Percentiles rank a stretch among this genome's conserved stretches.
Conservation (phyloP, 2,113 vertebrate genomes). For the Martes martes region DNA sequence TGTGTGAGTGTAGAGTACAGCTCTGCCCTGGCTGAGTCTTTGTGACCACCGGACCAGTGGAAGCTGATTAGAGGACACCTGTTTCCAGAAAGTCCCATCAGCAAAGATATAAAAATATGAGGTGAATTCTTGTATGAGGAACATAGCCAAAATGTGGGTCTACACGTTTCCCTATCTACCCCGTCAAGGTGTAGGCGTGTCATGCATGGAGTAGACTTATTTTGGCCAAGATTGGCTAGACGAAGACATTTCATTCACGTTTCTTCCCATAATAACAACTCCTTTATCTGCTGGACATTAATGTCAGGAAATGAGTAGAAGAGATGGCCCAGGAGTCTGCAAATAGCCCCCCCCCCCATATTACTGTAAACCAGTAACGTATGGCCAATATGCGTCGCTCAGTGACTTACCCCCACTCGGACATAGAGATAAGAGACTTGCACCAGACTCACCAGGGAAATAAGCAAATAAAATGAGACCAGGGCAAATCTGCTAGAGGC, state of each 20-base stretch:
- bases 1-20: background rate
- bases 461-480: background rate
- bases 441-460: background rate
- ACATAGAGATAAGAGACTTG: background rate
- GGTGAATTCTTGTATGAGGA: background rate
- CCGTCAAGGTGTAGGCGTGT: background rate
- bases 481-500: no score
- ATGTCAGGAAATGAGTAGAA: background rate
- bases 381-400: background rate
- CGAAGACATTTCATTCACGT: background rate
- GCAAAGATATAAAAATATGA: background rate
- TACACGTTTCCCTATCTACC: background rate
- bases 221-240: background rate
- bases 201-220: background rate
- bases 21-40: background rate
- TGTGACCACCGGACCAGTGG: background rate
- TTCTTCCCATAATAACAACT: background rate
- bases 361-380: background rate
- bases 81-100: background rate
- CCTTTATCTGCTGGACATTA: background rate
- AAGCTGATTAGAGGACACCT: slow-evolving; percentile 18
- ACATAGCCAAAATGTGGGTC: background rate
- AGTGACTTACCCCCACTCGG: background rate
- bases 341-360: background rate
- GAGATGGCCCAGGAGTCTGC: background rate